Evolutionary conservation across 2,797 vertebrate species (phyloP), one percentile per base, ranked within the genome.

Genomic region (Coranthus polyacanthus): DNA sequence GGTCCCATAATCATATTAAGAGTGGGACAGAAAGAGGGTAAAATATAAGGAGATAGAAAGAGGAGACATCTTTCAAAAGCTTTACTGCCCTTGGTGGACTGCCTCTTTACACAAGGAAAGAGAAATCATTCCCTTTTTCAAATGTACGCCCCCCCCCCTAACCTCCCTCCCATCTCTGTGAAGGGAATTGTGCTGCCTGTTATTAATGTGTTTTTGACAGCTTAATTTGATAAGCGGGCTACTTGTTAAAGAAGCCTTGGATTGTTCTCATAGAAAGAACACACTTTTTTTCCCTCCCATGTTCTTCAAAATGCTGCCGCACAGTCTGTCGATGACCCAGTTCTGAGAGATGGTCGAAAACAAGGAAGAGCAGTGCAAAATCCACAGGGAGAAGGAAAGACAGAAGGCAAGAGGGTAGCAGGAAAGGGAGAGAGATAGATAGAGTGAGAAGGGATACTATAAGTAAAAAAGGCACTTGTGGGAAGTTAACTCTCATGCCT

Each of bases 341-440:
- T 95, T 95, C 89, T 90, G 69, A 93, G 75, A 92, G 90, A 91
- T 89, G 88, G 92, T 93, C 88, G 83, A 91, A 93, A 93, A 92
- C 89, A 92, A 90, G 89, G 84, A 91, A 91, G 86, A 92, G 89
- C 82, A 80, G 84, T 54, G 72, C 72, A 75, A 90, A 92, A 86
- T 89, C 90, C 87, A 63, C 82, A 86, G 90, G 90, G 89, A 91
- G 73, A 63, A 71, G 66, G 59, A 82, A 70, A 71, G 63, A 89
- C 86, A 75, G 85, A 72, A 84, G 79, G 83, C 78, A 67, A 76
- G 79, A 85, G 81, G 78, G 37, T 85, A 84, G 82, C 17, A 32
- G 55, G 75, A 79, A 75, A 73, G 53, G 21, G 72, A 62, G 61
- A 43, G 65, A 59, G 65, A 63, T 50, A 49, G 76, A 73, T 49